phyloP scores from a whole-genome alignment of 2,797 vertebrate species.

The Tragelaphus eurycerus region DNA sequence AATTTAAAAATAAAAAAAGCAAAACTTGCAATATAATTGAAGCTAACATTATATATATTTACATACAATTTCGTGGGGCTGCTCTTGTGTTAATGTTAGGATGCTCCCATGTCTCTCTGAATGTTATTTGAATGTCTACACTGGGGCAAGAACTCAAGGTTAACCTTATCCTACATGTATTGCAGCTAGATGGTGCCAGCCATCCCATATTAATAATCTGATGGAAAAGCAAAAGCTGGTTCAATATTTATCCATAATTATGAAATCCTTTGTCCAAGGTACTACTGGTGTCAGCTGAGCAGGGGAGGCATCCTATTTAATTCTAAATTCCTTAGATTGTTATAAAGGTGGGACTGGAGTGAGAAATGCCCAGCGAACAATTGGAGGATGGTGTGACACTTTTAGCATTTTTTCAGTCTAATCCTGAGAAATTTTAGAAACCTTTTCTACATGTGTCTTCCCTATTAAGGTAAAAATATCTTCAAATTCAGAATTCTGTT shows the following conservation, averaged over 20 bases:
- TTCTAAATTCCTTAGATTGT: not conserved
- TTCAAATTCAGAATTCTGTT: not conserved
- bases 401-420: not conserved
- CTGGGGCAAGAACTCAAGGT: not conserved
- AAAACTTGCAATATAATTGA: not conserved
- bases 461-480: not conserved
- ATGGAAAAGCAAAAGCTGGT: not conserved
- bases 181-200: not conserved
- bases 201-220: not conserved
- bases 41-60: not conserved
- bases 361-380: not conserved
- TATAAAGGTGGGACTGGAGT: not conserved
- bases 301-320: not conserved
- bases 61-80: not conserved
- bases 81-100: not conserved
- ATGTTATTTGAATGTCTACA: not conserved
- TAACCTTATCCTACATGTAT: not conserved
- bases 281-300: not conserved
- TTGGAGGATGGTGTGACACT: fast-evolving
- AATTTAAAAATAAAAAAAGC: not conserved
- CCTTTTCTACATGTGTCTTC: not conserved
- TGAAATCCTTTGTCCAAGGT: not conserved
- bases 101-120: not conserved
- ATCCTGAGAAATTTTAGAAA: not conserved
- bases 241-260: not conserved